Evolutionary conservation across 2,113 vertebrate genomes (phyloP), one percentile per base, ranked within the genome.

Genomic region (Orthonyx spaldingii): DNA sequence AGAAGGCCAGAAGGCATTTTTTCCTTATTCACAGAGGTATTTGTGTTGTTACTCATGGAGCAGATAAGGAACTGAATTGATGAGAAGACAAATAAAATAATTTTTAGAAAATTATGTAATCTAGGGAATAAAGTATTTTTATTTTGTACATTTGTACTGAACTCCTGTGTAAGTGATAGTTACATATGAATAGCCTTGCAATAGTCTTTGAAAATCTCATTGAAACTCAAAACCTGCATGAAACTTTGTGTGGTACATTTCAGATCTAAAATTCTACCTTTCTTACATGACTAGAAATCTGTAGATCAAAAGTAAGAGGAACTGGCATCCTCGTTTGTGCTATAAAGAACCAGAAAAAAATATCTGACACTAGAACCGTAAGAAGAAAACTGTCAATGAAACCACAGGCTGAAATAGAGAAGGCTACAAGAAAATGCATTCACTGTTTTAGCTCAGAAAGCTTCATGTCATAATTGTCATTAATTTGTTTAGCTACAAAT

Each of bases 261-360:
- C 49, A 76, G 24, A 87, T 87, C 77, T 91, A 85, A 82, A 91
- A 64, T 95, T 91, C 66, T 56, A 24, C 28, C 16, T 74, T 75
- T 65, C 41, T 79, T 72, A 13, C 28, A 47, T 74, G 50, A 53
- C 55, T 69, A 46, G 37, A 72, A 71, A 72, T 70, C 47, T 87
- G 13, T 39, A 68, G 30, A 82, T 87, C 52, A 95, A 85, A 90
- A 27, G 33, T 37, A 18, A 86, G 39, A 49, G 27, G 22, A 60
- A 33, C 28, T 27, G 17, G 4, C 27, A 18, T 42, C 52, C 6
- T 60, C 6, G n/a, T 56, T 41, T 24, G 18, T 84, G 11, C 6
- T 41, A 26, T 27, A 59, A 50, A 80, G 27, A 59, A 63, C 6
- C 24, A 80, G 44, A 80, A 88, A 72, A 39, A 0, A 39, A 18